phyloP scores from a whole-genome alignment of 2,113 vertebrate species.

The Falcunculus frontatus region DNA sequence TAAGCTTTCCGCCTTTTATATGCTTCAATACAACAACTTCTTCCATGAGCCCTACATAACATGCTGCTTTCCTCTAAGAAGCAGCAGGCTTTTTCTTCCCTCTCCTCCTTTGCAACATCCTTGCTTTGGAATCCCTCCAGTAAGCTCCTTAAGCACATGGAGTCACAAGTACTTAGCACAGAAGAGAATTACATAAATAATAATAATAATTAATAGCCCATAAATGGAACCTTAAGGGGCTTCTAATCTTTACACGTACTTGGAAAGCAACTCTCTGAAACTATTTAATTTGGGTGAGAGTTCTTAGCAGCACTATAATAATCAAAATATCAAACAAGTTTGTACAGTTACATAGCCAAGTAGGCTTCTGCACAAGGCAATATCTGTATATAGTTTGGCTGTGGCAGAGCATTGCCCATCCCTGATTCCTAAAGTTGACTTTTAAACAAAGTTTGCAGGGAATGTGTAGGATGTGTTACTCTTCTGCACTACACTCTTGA shows the following conservation, averaged over 20 bases:
- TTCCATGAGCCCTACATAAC: background rate
- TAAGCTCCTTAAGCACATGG: conserved; percentile 43
- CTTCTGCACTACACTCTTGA: background rate
- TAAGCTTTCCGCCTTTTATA: background rate
- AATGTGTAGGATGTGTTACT: conserved; percentile 11
- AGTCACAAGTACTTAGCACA: conserved; percentile 25
- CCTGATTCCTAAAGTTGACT: background rate
- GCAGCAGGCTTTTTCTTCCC: background rate
- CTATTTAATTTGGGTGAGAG: conserved; percentile 8
- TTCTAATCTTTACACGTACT: background rate
- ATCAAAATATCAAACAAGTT: conserved; percentile 21
- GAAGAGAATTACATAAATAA: conserved; percentile 43
- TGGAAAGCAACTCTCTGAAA: background rate
- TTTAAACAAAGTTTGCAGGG: conserved; percentile 16
- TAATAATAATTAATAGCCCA: conserved; percentile 19
- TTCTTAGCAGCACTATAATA: background rate
- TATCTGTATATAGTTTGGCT: background rate
- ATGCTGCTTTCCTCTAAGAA: background rate
- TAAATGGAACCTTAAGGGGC: background rate
- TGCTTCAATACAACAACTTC: background rate
- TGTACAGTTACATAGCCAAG: background rate
- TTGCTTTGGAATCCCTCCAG: conserved; percentile 41
- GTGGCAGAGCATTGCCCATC: background rate
- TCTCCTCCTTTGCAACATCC: conserved; percentile 1
- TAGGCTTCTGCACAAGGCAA: background rate